A percentile compares a stretch with the other conserved stretches of the same genome.
Conservation (phyloP, 2,113 vertebrate genomes). For the Falco punctatus region DNA sequence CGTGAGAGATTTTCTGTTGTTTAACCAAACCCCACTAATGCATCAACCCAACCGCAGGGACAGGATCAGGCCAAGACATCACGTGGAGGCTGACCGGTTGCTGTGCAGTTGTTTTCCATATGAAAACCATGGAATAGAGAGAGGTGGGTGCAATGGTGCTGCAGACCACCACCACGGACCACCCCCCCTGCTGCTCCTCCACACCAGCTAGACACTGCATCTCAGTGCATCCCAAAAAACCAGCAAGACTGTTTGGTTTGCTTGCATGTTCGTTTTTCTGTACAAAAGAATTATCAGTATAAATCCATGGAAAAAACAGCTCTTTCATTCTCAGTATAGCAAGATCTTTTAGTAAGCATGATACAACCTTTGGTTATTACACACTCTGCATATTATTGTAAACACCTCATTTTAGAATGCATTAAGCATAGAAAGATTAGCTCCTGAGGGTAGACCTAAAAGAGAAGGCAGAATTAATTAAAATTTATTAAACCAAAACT, state of each 20-base stretch:
- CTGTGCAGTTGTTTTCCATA: background rate
- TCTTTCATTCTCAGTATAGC: background rate
- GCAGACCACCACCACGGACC: fast-evolving
- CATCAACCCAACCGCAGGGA: background rate
- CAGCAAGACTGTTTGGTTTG: background rate
- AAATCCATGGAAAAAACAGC: background rate
- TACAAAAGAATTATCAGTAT: background rate
- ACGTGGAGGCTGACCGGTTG: background rate
- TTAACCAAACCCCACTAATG: no score
- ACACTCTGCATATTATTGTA: background rate
- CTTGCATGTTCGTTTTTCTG: background rate
- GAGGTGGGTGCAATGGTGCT: background rate
- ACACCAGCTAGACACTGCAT: fast-evolving
- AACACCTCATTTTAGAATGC: background rate
- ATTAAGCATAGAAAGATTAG: background rate
- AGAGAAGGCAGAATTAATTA: background rate
- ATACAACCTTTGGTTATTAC: background rate
- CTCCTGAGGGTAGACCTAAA: background rate
- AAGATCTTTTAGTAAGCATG: background rate
- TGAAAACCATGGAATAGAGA: background rate
- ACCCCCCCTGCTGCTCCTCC: background rate
- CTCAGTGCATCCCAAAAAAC: background rate
- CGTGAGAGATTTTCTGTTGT: background rate
- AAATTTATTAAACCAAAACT: constrained; percentile 4
- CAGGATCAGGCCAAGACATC: no score